Conservation (phyloP, 2,888 invertebrate genomes). For the Ophion obscuratus region DNA sequence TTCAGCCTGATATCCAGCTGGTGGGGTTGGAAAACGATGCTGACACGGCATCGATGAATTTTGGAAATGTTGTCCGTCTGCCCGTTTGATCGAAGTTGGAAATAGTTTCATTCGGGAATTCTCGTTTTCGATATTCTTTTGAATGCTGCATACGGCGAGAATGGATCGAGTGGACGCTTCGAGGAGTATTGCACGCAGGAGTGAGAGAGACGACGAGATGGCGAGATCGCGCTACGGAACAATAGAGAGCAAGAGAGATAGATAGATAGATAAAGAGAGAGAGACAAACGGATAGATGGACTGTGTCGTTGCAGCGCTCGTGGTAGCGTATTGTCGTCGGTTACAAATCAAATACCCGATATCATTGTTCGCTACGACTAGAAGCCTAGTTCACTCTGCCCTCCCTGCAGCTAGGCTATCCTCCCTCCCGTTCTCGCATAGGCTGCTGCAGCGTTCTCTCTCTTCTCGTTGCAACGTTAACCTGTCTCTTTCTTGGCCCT, state of each 20-base stretch:
- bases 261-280: slow-evolving; percentile 26
- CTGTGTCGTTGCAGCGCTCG: slow-evolving; percentile 70
- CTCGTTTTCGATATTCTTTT: slow-evolving; percentile 11
- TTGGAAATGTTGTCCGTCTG: background rate
- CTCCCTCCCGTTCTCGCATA: slow-evolving; percentile 4
- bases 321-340: slow-evolving; percentile 83
- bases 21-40: background rate
- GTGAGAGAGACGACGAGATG: background rate
- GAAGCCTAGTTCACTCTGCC: slow-evolving; percentile 54
- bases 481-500: slow-evolving; percentile 62
- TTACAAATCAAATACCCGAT: slow-evolving; percentile 84
- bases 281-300: slow-evolving; percentile 30
- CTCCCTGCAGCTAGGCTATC: slow-evolving; percentile 43
- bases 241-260: slow-evolving; percentile 2
- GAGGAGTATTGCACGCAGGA: background rate
- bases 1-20: background rate
- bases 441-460: slow-evolving; percentile 18
- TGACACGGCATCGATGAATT: background rate
- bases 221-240: no score
- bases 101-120: slow-evolving; percentile 17
- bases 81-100: background rate
- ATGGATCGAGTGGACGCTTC: slow-evolving; percentile 17
- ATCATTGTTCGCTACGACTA: slow-evolving; percentile 81
- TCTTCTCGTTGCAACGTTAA: slow-evolving; percentile 59
- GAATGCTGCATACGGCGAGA: background rate